These are phyloP conservation scores for Ctenomys sociabilis DNA, from an alignment of 2,113 vertebrate genomes.

Conservation along the genomic window DNA sequence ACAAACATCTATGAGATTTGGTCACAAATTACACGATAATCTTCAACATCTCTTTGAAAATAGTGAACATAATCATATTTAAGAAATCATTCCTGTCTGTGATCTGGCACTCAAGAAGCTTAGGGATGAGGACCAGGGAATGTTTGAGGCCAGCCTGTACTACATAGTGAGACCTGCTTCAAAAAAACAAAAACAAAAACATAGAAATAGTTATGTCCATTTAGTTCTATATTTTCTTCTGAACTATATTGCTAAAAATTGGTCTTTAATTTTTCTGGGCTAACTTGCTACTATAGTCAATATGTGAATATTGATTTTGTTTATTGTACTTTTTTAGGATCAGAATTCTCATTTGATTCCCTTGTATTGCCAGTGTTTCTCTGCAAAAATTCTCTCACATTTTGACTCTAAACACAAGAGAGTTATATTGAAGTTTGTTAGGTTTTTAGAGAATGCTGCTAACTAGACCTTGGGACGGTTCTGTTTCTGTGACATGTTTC, in stretches of 20 bases:
- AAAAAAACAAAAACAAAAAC: neutral
- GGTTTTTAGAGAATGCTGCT: neutral
- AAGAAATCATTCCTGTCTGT: neutral
- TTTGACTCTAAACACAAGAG: neutral
- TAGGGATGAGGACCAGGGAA: neutral
- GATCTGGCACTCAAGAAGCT: neutral
- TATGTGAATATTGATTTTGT: neutral
- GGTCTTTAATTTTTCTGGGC: neutral
- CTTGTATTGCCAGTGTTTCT: neutral
- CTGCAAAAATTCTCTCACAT: neutral
- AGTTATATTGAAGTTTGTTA: neutral
- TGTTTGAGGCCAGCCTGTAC: neutral
- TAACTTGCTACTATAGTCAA: neutral
- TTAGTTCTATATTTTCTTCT: neutral
- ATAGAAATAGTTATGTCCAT: neutral
- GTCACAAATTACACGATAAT: neutral
- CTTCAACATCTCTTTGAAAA: neutral
- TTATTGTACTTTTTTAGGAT: neutral
- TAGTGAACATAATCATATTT: neutral
- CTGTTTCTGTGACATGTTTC: neutral
- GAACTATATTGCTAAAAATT: neutral
- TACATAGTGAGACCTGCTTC: neutral
- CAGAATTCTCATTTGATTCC: neutral
- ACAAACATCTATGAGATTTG: neutral
- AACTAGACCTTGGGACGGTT: too few species aligned